Base-by-base conservation (phyloP, 2,797 vertebrate species). In the Gobio occitaniae region DNA sequence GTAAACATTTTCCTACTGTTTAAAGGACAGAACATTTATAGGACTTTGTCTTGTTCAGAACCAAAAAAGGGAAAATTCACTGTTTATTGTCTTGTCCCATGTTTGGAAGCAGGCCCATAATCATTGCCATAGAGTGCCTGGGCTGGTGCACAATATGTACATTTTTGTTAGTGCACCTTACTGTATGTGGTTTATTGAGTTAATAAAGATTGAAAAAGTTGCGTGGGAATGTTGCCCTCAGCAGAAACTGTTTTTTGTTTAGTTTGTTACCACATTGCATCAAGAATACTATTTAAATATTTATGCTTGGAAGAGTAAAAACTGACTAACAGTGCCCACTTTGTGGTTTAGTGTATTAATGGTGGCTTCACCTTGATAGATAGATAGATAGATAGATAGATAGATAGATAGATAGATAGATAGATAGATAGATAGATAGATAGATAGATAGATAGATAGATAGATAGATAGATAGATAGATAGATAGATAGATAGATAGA, bases 141-240 rank as follows among this genome's bases (percentile, higher is more conserved):
- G 32, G 25, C 75, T 78, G 76, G 54, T 78, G 83, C 66, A 25
- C 52, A 25, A 25, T 61, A 69, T 69, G 56, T 80, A 52, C 38
- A 70, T 65, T 78, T n/a, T 41, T 71, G 47, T 77, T 70, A 66
- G 68, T 78, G 36, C 69, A 75, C 77, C 29, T 47, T 78, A 59
- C 74, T 78, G 41, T 75, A 65, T 84, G 65, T 78, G 47, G 48
- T 84, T 78, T 47, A 69, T 19, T 54, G 61, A 59, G 32, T 78
- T 72, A 84, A 87, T 84, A 87, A 87, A 87, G 54, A 71, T 71
- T 44, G 36, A 63, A 80, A 83, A 63, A 2, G 1, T 50, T 72
- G 56, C 2, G n/a, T 61, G 66, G 63, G 69, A 84, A 32, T 70
- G 29, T 78, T 78, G 25, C 66, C 16, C 38, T 52, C 6, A 17